Evolutionary conservation across 2,888 invertebrate genomes (phyloP), one percentile per base, ranked within the genome.

Genomic region (Laspeyria flexula): DNA sequence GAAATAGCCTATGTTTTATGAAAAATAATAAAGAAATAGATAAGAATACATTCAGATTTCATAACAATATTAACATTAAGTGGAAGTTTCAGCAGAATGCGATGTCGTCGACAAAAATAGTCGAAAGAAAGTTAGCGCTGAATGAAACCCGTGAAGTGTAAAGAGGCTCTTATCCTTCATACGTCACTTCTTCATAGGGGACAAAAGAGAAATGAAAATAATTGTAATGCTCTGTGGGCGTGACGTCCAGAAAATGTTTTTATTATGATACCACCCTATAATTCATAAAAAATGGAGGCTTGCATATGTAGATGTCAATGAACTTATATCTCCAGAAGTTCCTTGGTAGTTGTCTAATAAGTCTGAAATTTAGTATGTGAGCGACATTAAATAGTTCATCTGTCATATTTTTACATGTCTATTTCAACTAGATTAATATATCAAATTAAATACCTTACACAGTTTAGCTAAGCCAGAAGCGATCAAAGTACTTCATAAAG

Each of bases 11-110:
- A 27, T 34, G 10, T 43, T 42, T 43, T 3, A 34, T 34, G 34
- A 25, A 25, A 25, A 27, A 27, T 16, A 43, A 25, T 15, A 43
- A 27, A 43, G 34, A 27, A 34, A 15, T 15, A 16, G 27, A 43
- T 16, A 12, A 43, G 34, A 43, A 34, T 34, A 4, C n/a, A 1
- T 7, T 25, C 42, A 21, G 21, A 12, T 3, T 37, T 37, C n/a
- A 34, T 12, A 27, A 43, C 34, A 10, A 12, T 50, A 65, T 50
- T 65, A 55, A 53, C 55, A 45, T 41, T 45, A 34, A 51, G 51
- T 34, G 34, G n/a, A n/a, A 18, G 21, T 38, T 21, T 48, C 38
- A 43, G 50, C 37, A 60, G 59, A 58, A 25, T 35, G 60, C 44
- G 39, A 25, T 50, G 55, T 64, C 48, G 50, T 48, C 39, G 50